Percentiles rank a stretch among this genome's conserved stretches.
Conservation (phyloP, 2,797 vertebrate species). For the Enteromius paludinosus region DNA sequence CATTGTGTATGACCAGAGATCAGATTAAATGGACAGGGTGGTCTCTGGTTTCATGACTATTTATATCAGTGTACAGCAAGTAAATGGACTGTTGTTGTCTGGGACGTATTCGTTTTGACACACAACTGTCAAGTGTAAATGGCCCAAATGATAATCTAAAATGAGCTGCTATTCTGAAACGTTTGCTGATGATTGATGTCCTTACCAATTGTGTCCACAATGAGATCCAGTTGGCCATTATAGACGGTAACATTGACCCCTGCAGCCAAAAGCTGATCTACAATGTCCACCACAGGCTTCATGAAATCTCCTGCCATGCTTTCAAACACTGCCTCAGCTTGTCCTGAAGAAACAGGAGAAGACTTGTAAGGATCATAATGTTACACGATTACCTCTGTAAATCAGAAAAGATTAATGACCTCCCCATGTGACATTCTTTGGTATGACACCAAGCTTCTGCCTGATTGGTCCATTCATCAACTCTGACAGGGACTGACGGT, state of each 20-base stretch:
- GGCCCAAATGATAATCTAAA: not conserved
- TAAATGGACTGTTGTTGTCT: not conserved
- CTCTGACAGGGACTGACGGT: conserved; percentile 77
- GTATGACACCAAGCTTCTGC: conserved; percentile 89
- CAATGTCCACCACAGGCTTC: conserved; percentile 86
- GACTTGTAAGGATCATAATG: not conserved
- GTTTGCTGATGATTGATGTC: not conserved
- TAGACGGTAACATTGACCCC: conserved; percentile 90
- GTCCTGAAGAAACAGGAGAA: conserved; percentile 73
- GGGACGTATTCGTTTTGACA: not conserved
- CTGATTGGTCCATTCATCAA: conserved; percentile 94
- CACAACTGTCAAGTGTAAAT: not conserved
- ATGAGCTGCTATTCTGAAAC: not conserved
- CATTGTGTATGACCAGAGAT: not conserved
- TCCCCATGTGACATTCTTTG: conserved; percentile 91
- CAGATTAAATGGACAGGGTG: not conserved
- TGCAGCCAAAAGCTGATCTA: conserved; percentile 84
- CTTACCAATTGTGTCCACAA: conserved; percentile 95
- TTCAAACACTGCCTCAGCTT: conserved; percentile 84
- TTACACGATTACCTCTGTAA: not conserved
- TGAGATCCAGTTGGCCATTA: conserved; percentile 97
- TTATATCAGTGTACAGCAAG: not conserved
- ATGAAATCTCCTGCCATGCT: conserved; percentile 94
- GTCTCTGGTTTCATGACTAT: conserved; percentile 2
- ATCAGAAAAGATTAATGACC: conserved; percentile 73